phyloP scores from a whole-genome alignment of 2,113 vertebrate genomes.

The Xiphorhynchus elegans region DNA sequence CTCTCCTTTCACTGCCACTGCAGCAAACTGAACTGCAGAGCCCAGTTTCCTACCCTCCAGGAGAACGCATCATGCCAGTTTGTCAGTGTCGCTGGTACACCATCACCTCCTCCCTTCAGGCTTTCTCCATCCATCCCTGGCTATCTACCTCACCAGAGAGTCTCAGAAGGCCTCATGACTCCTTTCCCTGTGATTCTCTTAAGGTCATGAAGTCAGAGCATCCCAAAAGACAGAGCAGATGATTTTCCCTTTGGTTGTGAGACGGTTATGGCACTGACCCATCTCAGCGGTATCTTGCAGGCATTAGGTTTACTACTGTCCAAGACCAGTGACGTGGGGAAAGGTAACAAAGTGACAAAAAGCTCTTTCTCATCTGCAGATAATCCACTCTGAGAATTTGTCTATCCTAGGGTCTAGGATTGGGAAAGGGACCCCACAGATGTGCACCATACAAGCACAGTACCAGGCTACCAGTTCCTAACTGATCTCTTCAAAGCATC shows the following conservation, averaged over 20 bases:
- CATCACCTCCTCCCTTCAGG: neutral
- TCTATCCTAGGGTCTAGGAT: accelerated
- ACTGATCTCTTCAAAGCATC: neutral
- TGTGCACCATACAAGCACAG: neutral
- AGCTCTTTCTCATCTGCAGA: neutral
- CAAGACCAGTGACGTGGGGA: neutral
- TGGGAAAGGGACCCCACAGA: neutral
- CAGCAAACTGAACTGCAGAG: neutral
- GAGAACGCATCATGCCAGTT: neutral
- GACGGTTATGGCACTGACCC: neutral
- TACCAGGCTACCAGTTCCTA: neutral
- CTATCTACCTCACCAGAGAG: neutral
- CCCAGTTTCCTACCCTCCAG: neutral
- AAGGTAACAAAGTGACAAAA: neutral
- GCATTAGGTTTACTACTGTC: neutral
- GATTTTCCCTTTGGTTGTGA: neutral
- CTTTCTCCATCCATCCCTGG: neutral
- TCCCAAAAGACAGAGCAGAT: neutral
- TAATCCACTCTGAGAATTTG: neutral
- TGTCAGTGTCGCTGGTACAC: neutral
- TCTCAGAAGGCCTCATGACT: neutral
- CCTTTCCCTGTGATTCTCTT: neutral
- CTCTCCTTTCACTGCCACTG: neutral
- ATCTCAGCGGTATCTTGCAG: neutral
- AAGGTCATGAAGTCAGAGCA: neutral